phyloP scores from a whole-genome alignment of 2,113 vertebrate genomes.

The Tychaedon coryphoeus region DNA sequence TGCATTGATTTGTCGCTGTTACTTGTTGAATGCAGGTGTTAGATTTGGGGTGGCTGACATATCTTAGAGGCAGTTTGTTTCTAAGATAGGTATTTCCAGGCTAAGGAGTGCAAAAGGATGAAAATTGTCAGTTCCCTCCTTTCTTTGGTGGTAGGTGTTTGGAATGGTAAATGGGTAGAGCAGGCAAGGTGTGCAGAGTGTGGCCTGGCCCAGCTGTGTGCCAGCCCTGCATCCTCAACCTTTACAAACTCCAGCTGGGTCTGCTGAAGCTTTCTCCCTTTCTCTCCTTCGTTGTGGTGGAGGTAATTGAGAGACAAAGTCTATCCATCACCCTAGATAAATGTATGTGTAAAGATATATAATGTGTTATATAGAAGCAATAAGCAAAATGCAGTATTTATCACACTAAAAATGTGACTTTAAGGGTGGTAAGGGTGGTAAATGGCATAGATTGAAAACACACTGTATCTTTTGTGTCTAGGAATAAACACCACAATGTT shows the following conservation, averaged over 20 bases:
- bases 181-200: background rate
- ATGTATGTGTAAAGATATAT: background rate
- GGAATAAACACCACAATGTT: background rate
- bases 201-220: background rate
- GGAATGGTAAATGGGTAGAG: background rate
- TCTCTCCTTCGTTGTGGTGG: background rate
- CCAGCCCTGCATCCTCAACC: accelerated
- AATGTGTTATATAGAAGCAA: background rate
- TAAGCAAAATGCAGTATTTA: background rate
- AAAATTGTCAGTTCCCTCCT: background rate
- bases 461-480: background rate
- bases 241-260: background rate
- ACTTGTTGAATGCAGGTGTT: background rate
- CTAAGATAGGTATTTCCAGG: background rate
- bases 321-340: background rate
- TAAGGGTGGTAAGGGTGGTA: background rate
- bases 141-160: background rate
- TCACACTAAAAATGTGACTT: background rate
- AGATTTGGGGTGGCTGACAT: background rate
- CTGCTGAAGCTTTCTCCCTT: background rate
- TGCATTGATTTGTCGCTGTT: background rate
- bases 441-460: background rate
- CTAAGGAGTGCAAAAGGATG: background rate
- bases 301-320: background rate
- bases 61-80: background rate